A percentile compares a stretch with the other conserved stretches of the same genome.
Evolutionary conservation across 2,888 invertebrate genomes (phyloP).

Genomic region (Abrostola tripartita): DNA sequence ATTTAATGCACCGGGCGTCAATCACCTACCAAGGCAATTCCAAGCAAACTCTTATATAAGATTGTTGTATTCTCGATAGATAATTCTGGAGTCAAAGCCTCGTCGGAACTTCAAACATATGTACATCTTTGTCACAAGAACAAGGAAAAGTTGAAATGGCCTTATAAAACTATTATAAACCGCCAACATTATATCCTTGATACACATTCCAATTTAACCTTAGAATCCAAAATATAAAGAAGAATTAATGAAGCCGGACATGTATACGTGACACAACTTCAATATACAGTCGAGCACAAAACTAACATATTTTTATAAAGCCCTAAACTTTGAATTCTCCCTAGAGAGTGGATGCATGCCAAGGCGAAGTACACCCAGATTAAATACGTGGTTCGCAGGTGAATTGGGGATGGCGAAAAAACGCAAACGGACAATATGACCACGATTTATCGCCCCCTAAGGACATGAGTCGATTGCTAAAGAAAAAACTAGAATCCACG

Average conservation of each 20-base stretch:
- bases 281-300: conserved; percentile 18
- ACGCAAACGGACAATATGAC: conserved; percentile 58
- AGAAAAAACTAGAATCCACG: conserved; percentile 40
- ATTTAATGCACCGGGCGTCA: too few relatives aligned
- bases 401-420: conserved; percentile 69
- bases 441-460: conserved; percentile 71
- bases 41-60: too few relatives aligned
- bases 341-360: conserved; percentile 61
- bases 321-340: conserved; percentile 44
- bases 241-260: not conserved
- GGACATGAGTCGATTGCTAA: conserved; percentile 52
- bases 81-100: too few relatives aligned
- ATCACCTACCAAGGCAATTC: too few relatives aligned
- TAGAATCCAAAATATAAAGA: not conserved
- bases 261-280: not conserved
- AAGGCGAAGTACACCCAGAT: conserved; percentile 78
- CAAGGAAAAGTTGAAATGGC: too few relatives aligned
- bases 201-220: not conserved
- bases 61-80: too few relatives aligned
- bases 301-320: conserved; percentile 43
- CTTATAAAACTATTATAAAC: too few relatives aligned
- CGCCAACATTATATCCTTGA: too few relatives aligned
- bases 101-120: too few relatives aligned
- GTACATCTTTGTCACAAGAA: too few relatives aligned
- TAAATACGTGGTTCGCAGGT: conserved; percentile 86